A percentile compares a stretch with the other conserved stretches of the same genome.
phyloP scores from a whole-genome alignment of 53 echinoderm and acorn worm species.

The Luidia sarsii region DNA sequence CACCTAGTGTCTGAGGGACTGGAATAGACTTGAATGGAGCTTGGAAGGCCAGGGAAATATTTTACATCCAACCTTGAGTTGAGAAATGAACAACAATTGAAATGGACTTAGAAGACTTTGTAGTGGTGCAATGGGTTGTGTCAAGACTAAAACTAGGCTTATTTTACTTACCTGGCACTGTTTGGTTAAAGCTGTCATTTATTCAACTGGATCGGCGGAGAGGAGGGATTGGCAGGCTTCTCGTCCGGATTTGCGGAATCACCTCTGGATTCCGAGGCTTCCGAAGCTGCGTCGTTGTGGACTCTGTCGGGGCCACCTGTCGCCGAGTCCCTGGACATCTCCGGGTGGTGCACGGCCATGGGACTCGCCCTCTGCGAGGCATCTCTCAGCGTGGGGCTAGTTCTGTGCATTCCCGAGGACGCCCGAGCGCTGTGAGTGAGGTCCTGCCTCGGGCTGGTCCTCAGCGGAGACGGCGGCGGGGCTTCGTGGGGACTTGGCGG shows the following conservation, averaged over 20 bases:
- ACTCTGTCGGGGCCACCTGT: neutral
- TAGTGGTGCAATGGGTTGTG: too few species aligned
- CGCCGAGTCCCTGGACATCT: neutral
- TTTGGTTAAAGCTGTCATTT: too few species aligned
- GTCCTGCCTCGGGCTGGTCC: conserved; percentile 5
- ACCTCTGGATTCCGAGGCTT: neutral
- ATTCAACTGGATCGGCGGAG: conserved; percentile 23
- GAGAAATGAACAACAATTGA: too few species aligned
- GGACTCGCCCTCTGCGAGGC: neutral
- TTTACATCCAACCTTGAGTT: too few species aligned
- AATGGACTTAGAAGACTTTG: too few species aligned
- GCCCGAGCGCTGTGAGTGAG: neutral
- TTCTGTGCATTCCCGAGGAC: conserved; percentile 16
- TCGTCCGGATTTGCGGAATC: neutral
- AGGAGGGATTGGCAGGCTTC: conserved; percentile 18
- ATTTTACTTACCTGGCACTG: too few species aligned
- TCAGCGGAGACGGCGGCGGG: neutral
- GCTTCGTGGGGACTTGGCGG: too few species aligned
- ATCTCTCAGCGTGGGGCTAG: neutral
- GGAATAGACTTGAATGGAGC: too few species aligned
- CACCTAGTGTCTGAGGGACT: too few species aligned
- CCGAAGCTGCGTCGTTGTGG: neutral
- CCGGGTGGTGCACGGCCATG: neutral
- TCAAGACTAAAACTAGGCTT: too few species aligned
- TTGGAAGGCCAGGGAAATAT: too few species aligned